These are phyloP conservation scores for Aplocera efformata DNA, from an alignment of 2,888 invertebrate species.

Conservation along the genomic window DNA sequence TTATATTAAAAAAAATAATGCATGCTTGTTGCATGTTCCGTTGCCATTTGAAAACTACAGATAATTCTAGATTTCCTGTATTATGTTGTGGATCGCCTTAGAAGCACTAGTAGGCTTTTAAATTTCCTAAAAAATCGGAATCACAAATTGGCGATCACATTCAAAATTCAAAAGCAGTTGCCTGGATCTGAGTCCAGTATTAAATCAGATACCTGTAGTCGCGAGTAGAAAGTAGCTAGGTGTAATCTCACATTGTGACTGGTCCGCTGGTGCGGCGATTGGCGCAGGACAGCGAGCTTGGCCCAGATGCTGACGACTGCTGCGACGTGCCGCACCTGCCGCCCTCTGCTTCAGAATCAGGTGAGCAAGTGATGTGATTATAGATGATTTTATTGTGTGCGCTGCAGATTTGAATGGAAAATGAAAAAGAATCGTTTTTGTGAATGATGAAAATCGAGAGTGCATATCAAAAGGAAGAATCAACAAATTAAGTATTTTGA, in stretches of 20 bases:
- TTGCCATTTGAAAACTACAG: conserved; percentile 16
- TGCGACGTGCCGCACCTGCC: conserved; percentile 76
- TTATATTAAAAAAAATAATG: conserved; percentile 42
- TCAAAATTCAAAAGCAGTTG: conserved; percentile 11
- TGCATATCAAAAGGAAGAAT: too few relatives aligned
- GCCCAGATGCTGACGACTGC: conserved; percentile 76
- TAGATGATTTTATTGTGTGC: conserved; percentile 2
- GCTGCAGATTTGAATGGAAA: background rate
- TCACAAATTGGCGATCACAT: conserved; percentile 13
- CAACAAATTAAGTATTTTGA: too few relatives aligned
- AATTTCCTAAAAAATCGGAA: conserved; percentile 5
- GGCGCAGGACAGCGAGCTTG: conserved; percentile 78
- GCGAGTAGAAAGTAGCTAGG: conserved; percentile 72
- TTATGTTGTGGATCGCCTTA: conserved; percentile 26
- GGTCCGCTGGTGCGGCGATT: conserved; percentile 80
- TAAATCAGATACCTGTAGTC: conserved; percentile 50
- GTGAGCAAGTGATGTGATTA: conserved; percentile 43
- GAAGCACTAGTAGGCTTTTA: conserved; percentile 17
- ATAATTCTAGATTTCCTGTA: conserved; percentile 11
- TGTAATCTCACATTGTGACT: conserved; percentile 79
- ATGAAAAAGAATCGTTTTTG: too few relatives aligned
- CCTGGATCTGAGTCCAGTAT: conserved; percentile 32
- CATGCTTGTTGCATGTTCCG: conserved; percentile 68
- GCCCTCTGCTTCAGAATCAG: conserved; percentile 74
- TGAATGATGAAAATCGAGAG: too few relatives aligned